phyloP scores from a whole-genome alignment of 2,888 invertebrate species.

The Laothoe populi region DNA sequence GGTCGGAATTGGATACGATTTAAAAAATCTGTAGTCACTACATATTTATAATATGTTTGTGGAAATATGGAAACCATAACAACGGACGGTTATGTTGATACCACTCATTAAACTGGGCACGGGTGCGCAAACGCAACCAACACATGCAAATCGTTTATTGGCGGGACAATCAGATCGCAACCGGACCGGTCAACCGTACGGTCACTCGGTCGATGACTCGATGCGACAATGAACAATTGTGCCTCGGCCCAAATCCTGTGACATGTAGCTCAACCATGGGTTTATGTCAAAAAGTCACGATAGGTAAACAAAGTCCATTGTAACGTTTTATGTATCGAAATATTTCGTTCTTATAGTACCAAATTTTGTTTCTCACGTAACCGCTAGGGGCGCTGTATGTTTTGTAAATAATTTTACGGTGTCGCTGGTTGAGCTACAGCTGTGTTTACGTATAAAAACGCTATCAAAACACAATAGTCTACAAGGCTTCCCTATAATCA shows the following conservation, averaged over 20 bases:
- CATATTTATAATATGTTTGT: slow-evolving; percentile 28
- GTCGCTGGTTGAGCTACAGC: too few relatives aligned
- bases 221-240: slow-evolving; percentile 50
- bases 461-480: background rate
- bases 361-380: too few relatives aligned
- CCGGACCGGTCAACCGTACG: slow-evolving; percentile 74
- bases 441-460: background rate
- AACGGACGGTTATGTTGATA: slow-evolving; percentile 56
- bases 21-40: background rate
- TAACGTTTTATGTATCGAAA: too few relatives aligned
- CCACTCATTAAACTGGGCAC: slow-evolving; percentile 63
- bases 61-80: slow-evolving; percentile 33
- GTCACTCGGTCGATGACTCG: slow-evolving; percentile 71
- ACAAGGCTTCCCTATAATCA: background rate
- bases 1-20: background rate
- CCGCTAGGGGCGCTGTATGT: too few relatives aligned
- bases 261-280: too few relatives aligned
- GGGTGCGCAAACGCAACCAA: slow-evolving; percentile 70
- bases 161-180: slow-evolving; percentile 81
- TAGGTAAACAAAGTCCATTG: too few relatives aligned
- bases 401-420: too few relatives aligned
- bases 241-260: background rate
- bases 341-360: too few relatives aligned
- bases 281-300: too few relatives aligned
- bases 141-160: slow-evolving; percentile 81